Base-by-base conservation (phyloP, 2,113 vertebrate genomes). In the Alethe diademata region DNA sequence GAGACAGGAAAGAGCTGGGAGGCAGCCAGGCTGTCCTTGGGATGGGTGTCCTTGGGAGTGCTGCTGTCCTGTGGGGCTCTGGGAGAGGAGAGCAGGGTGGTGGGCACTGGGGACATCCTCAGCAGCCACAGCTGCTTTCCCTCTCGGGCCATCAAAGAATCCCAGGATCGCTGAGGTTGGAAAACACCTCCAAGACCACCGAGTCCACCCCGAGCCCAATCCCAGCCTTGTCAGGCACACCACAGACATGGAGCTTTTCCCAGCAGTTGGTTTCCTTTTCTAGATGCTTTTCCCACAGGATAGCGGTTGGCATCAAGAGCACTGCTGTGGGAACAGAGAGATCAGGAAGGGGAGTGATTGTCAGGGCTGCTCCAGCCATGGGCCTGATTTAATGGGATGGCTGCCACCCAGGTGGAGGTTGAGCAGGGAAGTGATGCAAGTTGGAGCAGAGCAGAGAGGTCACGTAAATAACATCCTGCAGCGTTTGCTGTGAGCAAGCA, bases 401-500 rank as follows among this genome's bases (percentile, higher is more conserved):
- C 88, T 78, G 72, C 1, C 0, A 8, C 86, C 79, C 73, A 51
- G 86, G 60, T 64, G 83, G 60, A 76, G 86, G 69, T 17, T 54
- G 83, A 90, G 83, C 1, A 12, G 71, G 36, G 29, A 62, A 73
- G 47, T 31, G 82, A 28, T 74, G 86, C 69, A 78, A 65, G 66
- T 66, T 8, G 2, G 67, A 65, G 76, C 33, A 70, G 85, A 79
- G 76, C 71, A 42, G 79, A 71, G 12, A 83, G 94, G 91, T 94
- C 83, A 61, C 12, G 2, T 88, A 84, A 95, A 86, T 86, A 93
- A 86, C 91, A 78, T 81, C 83, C 19, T 3, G 14, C 79, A 51
- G 53, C 0, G 92, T 86, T 90, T 95, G n/a, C 89, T 95, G 89
- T 67, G 83, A 95, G 91, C 95, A 78, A 91, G 96, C 91, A 95